These are phyloP conservation scores for Leptonema lineaticorne DNA, from an alignment of 1,140 invertebrate species.

Conservation along the genomic window DNA sequence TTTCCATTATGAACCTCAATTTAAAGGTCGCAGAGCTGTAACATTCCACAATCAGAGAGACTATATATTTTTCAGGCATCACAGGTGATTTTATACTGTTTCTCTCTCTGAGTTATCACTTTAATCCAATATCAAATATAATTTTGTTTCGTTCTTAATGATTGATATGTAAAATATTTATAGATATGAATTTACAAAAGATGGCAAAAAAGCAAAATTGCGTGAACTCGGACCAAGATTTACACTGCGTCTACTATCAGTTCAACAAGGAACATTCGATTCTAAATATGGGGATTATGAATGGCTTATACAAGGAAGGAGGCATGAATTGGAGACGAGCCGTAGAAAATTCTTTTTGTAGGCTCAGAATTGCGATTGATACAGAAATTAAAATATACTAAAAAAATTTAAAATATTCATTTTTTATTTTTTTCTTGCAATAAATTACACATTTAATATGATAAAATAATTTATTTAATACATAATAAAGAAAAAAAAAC, in stretches of 20 bases:
- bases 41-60: slow-evolving; percentile 99
- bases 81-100: slow-evolving; percentile 67
- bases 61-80: slow-evolving; percentile 98
- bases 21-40: slow-evolving; percentile 86
- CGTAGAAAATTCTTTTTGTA: slow-evolving; percentile 88
- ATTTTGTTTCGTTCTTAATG: not conserved
- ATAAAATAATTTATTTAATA: slow-evolving; percentile 1
- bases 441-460: not conserved
- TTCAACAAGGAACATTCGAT: slow-evolving; percentile 97
- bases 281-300: slow-evolving; percentile 95
- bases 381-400: not conserved
- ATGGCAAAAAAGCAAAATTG: slow-evolving; percentile 78
- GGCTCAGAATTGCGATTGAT: not conserved
- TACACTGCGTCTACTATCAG: slow-evolving; percentile 86
- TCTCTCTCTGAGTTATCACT: not conserved
- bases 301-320: slow-evolving; percentile 90
- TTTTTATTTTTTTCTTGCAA: not conserved
- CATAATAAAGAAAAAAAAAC: not conserved
- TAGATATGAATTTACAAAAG: slow-evolving; percentile 90
- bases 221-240: slow-evolving; percentile 94
- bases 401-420: not conserved
- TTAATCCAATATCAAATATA: not conserved
- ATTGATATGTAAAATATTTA: slow-evolving; percentile 33
- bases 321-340: slow-evolving; percentile 90
- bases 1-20: slow-evolving; percentile 96